Evolutionary conservation across 2,888 invertebrate species (phyloP), one percentile per base, ranked within the genome.

Genomic region (Notodonta dromedarius): DNA sequence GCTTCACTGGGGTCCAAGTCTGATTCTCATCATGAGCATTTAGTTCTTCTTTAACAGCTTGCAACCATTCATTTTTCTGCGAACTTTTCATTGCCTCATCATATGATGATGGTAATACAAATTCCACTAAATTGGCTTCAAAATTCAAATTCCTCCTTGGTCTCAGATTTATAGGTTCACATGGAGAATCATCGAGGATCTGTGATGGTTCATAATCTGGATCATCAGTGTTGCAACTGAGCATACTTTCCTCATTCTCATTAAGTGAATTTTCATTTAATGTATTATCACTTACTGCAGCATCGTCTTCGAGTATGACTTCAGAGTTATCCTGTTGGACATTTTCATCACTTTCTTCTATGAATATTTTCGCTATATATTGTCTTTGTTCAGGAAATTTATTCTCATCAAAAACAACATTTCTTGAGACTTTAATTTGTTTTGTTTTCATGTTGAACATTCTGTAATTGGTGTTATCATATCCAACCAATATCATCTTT

Each of bases 401-500:
- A 46, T 12, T 1, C 8, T 79, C 77, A 74, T 79, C 58, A 63
- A 79, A 79, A 0, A 59, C 62, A 0, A 80, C 73, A 72, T 80
- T 65, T 59, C 78, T 63, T 13, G 68, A 66, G 2, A 77, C 57
- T 24, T 8, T 69, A 6, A 77, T 66, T 50, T 54, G 60, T 32
- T 62, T 71, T 35, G 61, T 73, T 2, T 64, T 58, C 5, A n/a
- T 1, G 61, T 75, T 58, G 64, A 61, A 81, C 70, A 81, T 76
- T 59, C 74, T 76, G 40, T 81, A 80, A n/a, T 80, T 81, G 8
- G 63, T 70, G 13, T 76, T 64, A 2, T 73, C 70, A 75, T 83
- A 83, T 0, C 82, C 80, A 13, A 84, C 70, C 46, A 80, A 63
- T 9, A 79, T 60, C 63, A 70, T 64, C 46, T 74, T 77, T 8